Evolutionary conservation across 2,888 invertebrate genomes (phyloP), one percentile per base, ranked within the genome.

Genomic region (Meteorus colon): DNA sequence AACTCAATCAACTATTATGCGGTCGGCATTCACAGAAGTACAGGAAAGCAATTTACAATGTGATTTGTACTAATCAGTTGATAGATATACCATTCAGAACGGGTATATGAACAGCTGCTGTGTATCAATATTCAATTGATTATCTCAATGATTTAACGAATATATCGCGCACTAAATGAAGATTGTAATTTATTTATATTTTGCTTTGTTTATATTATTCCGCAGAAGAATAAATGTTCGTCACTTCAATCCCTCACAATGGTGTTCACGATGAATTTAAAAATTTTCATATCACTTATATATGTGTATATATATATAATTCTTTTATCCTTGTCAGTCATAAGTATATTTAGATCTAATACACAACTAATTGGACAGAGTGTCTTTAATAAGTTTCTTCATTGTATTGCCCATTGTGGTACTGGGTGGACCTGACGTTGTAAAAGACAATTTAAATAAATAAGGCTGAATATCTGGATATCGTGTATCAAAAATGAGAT

Each of bases 391-490:
- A 78, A 98, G 92, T 90, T 97, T 97, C 86, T 96, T 95, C 92
- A 98, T 94, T 5, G 97, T 96, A 86, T 95, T 95, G 67, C 96
- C 95, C 84, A 97, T 95, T 1, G 97, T 95, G 4, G 94, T 93
- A 80, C 93, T 93, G 76, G 94, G 92, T 74, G 96, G 95, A 75
- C 95, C 96, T 59, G 95, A 93, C 77, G 96, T 92, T 77, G 95
- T 95, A 89, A 95, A 96, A 82, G 95, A 94, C 86, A 98, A 94
- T 92, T 97, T 97, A 91, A 97, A 98, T 82, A 98, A 92, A 91
- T 98, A 99, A 73, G 99, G 99, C 90, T 99, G 98, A 73, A 98
- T 95, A 90, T 99, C 98, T 0, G 94, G 91, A 91, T 95, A 98
- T 45, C 95, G 93, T 24, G 97, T 97, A 90, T 99, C 98, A 90